These are phyloP conservation scores for Morinoia aosen DNA, from an alignment of 2,888 invertebrate species.

Conservation along the genomic window DNA sequence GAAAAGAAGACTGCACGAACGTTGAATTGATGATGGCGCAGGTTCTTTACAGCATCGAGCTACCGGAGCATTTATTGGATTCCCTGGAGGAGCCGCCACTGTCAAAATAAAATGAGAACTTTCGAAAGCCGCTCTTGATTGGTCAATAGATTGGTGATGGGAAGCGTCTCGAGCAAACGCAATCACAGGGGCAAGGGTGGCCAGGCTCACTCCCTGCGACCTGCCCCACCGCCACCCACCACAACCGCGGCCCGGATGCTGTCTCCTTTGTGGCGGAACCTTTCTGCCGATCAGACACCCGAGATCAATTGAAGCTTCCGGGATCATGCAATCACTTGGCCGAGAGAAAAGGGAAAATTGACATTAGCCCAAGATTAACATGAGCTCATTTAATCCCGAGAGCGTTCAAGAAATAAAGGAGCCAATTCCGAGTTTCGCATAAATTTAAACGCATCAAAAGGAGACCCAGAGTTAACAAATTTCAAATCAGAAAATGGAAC, in stretches of 20 bases:
- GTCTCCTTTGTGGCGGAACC: slow-evolving; percentile 9
- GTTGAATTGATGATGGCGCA: not conserved
- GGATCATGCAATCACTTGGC: not conserved
- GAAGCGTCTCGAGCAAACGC: slow-evolving; percentile 39
- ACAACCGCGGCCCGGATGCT: not conserved
- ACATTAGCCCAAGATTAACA: not conserved
- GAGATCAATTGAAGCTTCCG: slow-evolving; percentile 12
- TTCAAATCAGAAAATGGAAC: not conserved
- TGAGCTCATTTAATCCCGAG: not conserved
- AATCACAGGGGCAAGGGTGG: slow-evolving; percentile 1
- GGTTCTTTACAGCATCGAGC: slow-evolving; percentile 23
- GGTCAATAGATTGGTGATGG: slow-evolving; percentile 49
- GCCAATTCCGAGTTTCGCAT: not conserved
- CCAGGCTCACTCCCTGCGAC: not conserved
- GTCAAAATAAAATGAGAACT: slow-evolving; percentile 44
- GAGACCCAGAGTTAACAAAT: not conserved
- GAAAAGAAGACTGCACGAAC: not conserved
- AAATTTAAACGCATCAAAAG: not conserved
- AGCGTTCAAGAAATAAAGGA: not conserved
- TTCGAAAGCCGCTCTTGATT: slow-evolving; percentile 41
- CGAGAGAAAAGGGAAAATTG: not conserved
- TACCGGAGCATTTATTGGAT: slow-evolving; percentile 32
- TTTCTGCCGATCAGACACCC: slow-evolving; percentile 4
- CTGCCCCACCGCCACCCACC: not conserved
- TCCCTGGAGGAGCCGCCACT: not conserved